Evolutionary conservation across 2,797 vertebrate species (phyloP), one percentile per base, ranked within the genome.

Genomic region (Adrianichthys oophorus): DNA sequence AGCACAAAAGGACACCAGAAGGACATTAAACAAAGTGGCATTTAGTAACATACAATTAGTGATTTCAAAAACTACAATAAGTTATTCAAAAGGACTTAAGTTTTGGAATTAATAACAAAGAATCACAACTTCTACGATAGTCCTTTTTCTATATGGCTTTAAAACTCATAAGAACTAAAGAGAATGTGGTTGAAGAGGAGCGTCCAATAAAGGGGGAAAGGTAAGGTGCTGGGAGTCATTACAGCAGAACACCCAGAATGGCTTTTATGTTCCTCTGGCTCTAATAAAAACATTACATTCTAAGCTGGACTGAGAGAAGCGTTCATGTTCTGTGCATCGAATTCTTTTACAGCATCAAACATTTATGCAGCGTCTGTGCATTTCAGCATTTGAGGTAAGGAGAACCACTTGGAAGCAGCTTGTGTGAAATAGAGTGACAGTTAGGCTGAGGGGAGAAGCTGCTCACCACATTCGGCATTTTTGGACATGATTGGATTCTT

Each of bases 201-300:
- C 10, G 32, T 37, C 18, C 18, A 18, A 19, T 19, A 15, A 14
- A 15, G 19, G 14, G 19, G 45, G 13, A 23, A 6, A 18, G 17
- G 12, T 21, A 10, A 51, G 5, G 17, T 13, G 58, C 44, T 67
- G 68, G 56, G 62, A 68, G 67, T 17, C 64, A 56, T 53, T 68
- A 73, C 49, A 72, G 68, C 48, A 48, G 6, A 37, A 62, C 58
- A 72, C 48, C 69, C 72, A 74, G 42, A 71, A 85, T 83, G 81
- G 78, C 78, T 78, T 79, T 76, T 70, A 26, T 69, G 62, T 75
- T 80, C 74, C 56, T 76, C 43, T 55, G 66, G 51, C 74, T 82
- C 82, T 74, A 78, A 73, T 63, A 68, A 78, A 78, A 37, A 37
- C 10, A 80, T 4, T 0, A 52, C 17, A 23, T 56, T 41, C 7